Evolutionary conservation across 2,888 invertebrate genomes (phyloP).

Genomic region (Nebria salina): DNA sequence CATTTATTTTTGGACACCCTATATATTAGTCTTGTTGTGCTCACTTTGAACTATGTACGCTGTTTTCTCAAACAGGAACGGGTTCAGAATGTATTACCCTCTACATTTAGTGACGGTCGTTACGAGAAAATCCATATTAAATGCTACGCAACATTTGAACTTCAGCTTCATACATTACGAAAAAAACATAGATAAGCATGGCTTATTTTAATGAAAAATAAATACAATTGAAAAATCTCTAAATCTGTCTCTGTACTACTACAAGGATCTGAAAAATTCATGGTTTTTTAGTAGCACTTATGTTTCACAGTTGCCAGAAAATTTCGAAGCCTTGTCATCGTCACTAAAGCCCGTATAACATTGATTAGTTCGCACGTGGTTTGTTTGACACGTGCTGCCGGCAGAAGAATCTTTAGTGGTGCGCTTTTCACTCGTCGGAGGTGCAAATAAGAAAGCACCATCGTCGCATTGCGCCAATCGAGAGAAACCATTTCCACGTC

Average conservation of each 20-base stretch:
- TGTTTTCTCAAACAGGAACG: constrained; percentile 25
- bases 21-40: constrained; percentile 39
- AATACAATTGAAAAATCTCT: background rate
- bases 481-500: constrained; percentile 37
- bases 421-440: background rate
- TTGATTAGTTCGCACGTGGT: constrained; percentile 40
- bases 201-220: background rate
- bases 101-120: background rate
- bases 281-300: constrained; percentile 5
- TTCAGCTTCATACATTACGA: too few relatives aligned
- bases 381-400: constrained; percentile 20
- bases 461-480: constrained; percentile 43
- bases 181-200: too few relatives aligned
- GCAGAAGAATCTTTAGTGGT: background rate
- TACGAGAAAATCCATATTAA: too few relatives aligned
- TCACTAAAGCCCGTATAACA: constrained; percentile 36
- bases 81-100: background rate
- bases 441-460: constrained; percentile 17
- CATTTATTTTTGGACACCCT: constrained; percentile 39
- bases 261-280: background rate
- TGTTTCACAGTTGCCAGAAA: constrained; percentile 18
- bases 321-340: constrained; percentile 28
- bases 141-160: too few relatives aligned
- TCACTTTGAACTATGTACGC: constrained; percentile 21
- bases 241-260: background rate